Conservation (phyloP, 2,113 vertebrate genomes). For the Nothoprocta perdicaria region DNA sequence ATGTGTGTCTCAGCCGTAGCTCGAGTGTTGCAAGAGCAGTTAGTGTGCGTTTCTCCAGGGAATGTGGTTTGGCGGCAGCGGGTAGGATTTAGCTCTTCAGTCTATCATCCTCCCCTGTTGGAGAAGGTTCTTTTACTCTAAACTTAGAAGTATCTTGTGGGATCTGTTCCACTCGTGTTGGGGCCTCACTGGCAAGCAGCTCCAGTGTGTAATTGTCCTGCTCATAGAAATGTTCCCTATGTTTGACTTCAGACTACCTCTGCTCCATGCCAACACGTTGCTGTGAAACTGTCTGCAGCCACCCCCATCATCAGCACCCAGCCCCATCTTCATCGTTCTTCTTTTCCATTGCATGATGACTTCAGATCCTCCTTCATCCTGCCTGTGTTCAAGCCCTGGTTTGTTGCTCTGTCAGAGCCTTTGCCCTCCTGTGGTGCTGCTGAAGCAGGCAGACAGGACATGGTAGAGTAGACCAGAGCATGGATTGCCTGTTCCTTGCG, state of each 20-base stretch:
- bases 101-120: conserved; percentile 48
- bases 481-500: background rate
- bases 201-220: conserved; percentile 58
- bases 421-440: background rate
- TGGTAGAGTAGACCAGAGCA: background rate
- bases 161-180: conserved; percentile 67
- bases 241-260: conserved; percentile 59
- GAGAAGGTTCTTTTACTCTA: conserved; percentile 59
- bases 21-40: conserved; percentile 61
- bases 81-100: background rate
- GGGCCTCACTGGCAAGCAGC: conserved; percentile 59
- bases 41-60: conserved; percentile 45
- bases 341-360: background rate
- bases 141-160: conserved; percentile 69
- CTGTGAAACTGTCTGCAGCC: conserved; percentile 36
- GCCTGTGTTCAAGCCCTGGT: background rate
- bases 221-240: conserved; percentile 69
- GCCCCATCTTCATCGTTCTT: background rate
- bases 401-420: accelerated
- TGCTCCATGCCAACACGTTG: conserved; percentile 38
- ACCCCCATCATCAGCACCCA: background rate
- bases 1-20: conserved; percentile 61
- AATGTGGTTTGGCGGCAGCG: conserved; percentile 45
- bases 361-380: background rate
- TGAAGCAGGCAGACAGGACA: accelerated